Conservation (phyloP, 1,140 invertebrate species). For the Drosophila subobscura region DNA sequence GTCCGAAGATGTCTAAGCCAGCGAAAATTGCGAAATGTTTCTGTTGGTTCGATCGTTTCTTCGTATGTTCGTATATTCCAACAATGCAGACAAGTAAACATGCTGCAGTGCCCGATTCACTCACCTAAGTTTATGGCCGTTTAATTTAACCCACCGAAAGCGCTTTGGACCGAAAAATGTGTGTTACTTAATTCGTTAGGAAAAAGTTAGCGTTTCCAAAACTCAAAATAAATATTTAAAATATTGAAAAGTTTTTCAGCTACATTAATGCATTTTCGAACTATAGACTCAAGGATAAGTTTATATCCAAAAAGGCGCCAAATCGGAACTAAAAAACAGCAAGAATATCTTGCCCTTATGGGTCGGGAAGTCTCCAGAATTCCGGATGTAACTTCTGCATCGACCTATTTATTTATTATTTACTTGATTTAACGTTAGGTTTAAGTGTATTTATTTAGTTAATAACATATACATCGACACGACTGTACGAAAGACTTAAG, state of each 20-base stretch:
- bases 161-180: constrained; percentile 31
- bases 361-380: too few species aligned
- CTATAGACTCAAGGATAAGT: not conserved
- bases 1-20: constrained; percentile 49
- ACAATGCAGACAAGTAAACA: constrained; percentile 49
- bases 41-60: constrained; percentile 7
- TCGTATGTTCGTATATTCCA: constrained; percentile 23
- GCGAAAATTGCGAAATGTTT: constrained; percentile 56
- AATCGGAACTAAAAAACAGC: too few species aligned
- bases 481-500: constrained; percentile 64
- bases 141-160: constrained; percentile 56
- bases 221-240: constrained; percentile 19
- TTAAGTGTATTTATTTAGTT: too few species aligned
- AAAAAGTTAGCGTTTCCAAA: constrained; percentile 11
- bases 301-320: too few species aligned
- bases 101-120: constrained; percentile 8
- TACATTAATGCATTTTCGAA: not conserved
- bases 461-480: not conserved
- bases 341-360: too few species aligned
- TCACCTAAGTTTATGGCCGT: constrained; percentile 35
- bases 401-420: too few species aligned
- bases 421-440: too few species aligned
- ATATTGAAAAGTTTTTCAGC: not conserved
- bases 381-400: too few species aligned
- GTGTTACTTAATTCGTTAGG: too few species aligned